Percentiles rank a stretch among this genome's conserved stretches.
phyloP scores from a whole-genome alignment of 2,888 invertebrate species.

The Ormyrus nitidulus region DNA sequence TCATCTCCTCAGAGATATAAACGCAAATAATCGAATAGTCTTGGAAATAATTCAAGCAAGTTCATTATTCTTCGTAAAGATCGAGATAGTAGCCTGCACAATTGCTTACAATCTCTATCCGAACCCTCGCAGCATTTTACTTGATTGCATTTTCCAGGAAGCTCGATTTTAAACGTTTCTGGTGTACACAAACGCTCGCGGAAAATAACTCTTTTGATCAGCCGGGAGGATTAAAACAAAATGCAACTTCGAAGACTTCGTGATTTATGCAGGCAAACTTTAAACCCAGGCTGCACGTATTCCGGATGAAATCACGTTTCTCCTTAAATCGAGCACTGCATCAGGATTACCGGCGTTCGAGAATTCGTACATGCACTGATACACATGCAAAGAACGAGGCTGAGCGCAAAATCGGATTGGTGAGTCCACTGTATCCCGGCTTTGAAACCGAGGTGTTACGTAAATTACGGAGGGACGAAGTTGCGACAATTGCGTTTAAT shows the following conservation, averaged over 20 bases:
- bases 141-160: no score
- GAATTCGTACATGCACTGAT: neutral
- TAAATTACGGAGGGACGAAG: constrained; percentile 18
- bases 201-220: constrained; percentile 45
- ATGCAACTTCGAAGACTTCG: constrained; percentile 25
- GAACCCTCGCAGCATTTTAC: no score
- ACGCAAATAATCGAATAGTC: no score
- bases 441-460: constrained; percentile 26
- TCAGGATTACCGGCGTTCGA: constrained; percentile 49
- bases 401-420: constrained; percentile 35
- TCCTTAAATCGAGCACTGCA: constrained; percentile 52
- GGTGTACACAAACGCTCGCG: no score
- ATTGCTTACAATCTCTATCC: no score
- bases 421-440: neutral
- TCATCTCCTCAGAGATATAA: no score
- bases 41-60: no score
- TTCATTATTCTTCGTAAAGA: no score
- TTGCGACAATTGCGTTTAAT: constrained; percentile 7
- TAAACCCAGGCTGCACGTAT: constrained; percentile 28
- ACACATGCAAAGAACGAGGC: neutral
- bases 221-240: constrained; percentile 44
- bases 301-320: constrained; percentile 25
- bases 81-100: no score
- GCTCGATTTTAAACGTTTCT: no score
- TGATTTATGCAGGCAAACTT: constrained; percentile 45